Percentiles rank a stretch among this genome's conserved stretches.
phyloP scores from a whole-genome alignment of 1,140 invertebrate genomes.

The Metopolophium dirhodum region DNA sequence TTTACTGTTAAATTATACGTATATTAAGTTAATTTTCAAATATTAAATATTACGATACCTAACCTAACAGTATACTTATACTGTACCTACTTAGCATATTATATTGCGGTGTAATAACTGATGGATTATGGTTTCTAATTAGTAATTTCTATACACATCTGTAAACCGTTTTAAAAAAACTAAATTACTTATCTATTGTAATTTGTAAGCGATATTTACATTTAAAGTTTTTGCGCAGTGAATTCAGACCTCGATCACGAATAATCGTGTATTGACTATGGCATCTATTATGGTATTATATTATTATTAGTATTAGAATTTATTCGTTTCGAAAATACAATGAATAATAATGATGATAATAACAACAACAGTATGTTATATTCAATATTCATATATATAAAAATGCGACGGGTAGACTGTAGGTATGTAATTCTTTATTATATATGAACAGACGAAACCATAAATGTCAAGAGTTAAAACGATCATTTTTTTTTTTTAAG shows the following conservation, averaged over 20 bases:
- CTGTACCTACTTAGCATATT: background rate
- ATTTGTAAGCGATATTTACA: background rate
- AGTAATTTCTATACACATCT: background rate
- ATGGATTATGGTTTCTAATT: background rate
- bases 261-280: background rate
- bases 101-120: background rate
- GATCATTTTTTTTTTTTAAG: background rate
- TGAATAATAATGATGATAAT: background rate
- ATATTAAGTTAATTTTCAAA: background rate
- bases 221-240: background rate
- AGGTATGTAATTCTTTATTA: background rate
- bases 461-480: background rate
- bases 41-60: background rate
- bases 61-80: background rate
- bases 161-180: background rate
- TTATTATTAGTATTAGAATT: background rate
- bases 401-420: background rate
- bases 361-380: background rate
- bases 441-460: constrained; percentile 10
- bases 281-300: background rate
- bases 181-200: background rate
- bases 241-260: background rate
- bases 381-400: background rate
- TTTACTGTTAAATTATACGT: background rate
- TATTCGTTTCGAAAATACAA: background rate